Evolutionary conservation across 2,113 vertebrate genomes (phyloP), one percentile per base, ranked within the genome.

Genomic region (Gila orcuttii): DNA sequence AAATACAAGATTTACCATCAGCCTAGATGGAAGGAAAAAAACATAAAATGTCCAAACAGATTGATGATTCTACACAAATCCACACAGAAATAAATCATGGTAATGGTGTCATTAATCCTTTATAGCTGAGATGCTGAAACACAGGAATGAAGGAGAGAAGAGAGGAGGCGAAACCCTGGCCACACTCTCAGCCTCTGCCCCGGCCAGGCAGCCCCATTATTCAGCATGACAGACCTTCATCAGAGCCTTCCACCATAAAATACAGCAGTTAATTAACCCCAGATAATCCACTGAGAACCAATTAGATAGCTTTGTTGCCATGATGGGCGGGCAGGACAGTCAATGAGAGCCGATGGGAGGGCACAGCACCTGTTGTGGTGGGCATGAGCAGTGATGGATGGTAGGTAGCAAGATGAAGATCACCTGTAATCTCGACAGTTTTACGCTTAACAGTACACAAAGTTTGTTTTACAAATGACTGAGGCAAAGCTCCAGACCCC

Each of bases 201-300:
- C 74, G 85, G 28, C 28, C 28, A 28, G 90, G 91, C 90, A 91
- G 91, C 90, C 90, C 93, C 92, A 94, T 95, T 92, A 94, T 93
- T 94, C 94, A 95, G 91, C 91, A 76, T 93, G 94, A 94, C 93
- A 94, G 92, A 92, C 91, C 93, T 93, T 94, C 93, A 94, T 95
- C 94, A 93, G 91, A 88, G 89, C 87, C 92, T 91, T 93, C 93
- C 92, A 94, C 94, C 93, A 50, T 19, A 12, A 93, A 93, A 91
- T 90, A 89, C 90, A 92, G 89, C 86, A 92, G 91, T 93, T 93
- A 93, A 94, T 94, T 93, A 93, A 92, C 92, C 93, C 90, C 90
- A 91, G 92, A 91, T 92, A 92, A 91, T 92, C 92, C 91, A 86
- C 90, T 81, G 85, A 85, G 91, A 90, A 74, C 86, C 50, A 69